A percentile compares a stretch with the other conserved stretches of the same genome.
These are phyloP conservation scores for Oscheius myriophilus DNA, from an alignment of 2,888 invertebrate genomes.

Conservation along the genomic window DNA sequence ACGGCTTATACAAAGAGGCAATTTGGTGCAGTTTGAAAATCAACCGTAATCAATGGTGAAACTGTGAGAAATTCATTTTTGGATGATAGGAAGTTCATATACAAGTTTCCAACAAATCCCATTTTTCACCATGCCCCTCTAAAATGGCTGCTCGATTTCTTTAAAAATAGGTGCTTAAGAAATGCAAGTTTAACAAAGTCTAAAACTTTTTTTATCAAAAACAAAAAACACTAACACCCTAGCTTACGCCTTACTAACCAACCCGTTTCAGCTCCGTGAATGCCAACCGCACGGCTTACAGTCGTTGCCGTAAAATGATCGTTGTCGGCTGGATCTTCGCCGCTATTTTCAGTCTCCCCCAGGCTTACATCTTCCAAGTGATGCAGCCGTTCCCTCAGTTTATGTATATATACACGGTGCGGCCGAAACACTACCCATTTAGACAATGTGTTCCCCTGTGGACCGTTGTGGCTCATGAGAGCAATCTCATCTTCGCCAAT, in stretches of 20 bases:
- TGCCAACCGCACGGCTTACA: constrained; percentile 51
- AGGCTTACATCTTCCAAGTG: constrained; percentile 60
- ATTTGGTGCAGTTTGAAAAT: too few relatives aligned
- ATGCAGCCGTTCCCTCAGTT: constrained; percentile 58
- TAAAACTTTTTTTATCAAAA: neutral
- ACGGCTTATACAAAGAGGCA: too few relatives aligned
- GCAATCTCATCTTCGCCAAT: neutral
- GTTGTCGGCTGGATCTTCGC: constrained; percentile 59
- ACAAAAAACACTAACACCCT: neutral
- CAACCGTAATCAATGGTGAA: too few relatives aligned
- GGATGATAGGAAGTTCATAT: too few relatives aligned
- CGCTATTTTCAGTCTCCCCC: constrained; percentile 57
- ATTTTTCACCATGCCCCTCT: too few relatives aligned
- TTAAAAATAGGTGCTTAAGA: too few relatives aligned
- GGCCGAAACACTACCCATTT: constrained; percentile 6
- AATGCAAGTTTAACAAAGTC: too few relatives aligned
- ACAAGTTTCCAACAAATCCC: too few relatives aligned
- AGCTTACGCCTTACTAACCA: neutral
- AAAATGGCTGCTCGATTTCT: too few relatives aligned
- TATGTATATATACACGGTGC: constrained; percentile 43
- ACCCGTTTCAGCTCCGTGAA: constrained; percentile 51
- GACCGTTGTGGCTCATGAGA: constrained; percentile 50
- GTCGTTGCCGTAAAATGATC: constrained; percentile 54
- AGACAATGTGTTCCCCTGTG: constrained; percentile 56
- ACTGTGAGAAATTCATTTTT: too few relatives aligned